Evolutionary conservation across 1,140 invertebrate species (phyloP).

Genomic region (Drosophila burlai): DNA sequence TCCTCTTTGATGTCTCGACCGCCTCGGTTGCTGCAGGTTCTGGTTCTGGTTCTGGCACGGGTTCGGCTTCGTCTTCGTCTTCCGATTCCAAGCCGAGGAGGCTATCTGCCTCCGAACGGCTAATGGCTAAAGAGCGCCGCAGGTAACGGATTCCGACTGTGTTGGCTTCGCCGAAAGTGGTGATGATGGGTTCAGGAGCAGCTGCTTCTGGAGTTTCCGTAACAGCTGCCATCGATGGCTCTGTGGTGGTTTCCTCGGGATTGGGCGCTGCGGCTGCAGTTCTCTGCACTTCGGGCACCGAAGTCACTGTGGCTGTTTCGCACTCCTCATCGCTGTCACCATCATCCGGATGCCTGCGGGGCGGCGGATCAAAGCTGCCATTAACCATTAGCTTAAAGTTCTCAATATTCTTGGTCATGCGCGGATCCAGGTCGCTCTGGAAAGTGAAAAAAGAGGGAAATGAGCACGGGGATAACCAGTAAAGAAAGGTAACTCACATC

Average conservation of each 20-base stretch:
- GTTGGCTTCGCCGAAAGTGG: slow-evolving; percentile 71
- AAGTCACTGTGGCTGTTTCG: slow-evolving; percentile 40
- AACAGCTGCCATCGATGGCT: background rate
- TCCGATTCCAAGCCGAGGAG: slow-evolving; percentile 20
- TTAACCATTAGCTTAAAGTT: slow-evolving; percentile 74
- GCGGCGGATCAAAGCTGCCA: slow-evolving; percentile 67
- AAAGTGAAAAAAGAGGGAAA: slow-evolving; percentile 1
- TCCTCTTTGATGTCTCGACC: slow-evolving; percentile 35
- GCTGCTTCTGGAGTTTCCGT: background rate
- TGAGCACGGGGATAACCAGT: background rate
- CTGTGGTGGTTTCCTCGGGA: slow-evolving; percentile 2
- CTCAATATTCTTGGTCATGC: slow-evolving; percentile 57
- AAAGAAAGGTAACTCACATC: slow-evolving; percentile 42
- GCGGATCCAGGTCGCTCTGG: slow-evolving; percentile 74
- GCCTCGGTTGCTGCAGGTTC: slow-evolving; percentile 17
- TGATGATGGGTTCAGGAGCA: slow-evolving; percentile 50
- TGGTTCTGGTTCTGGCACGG: background rate
- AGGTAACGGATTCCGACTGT: slow-evolving; percentile 52
- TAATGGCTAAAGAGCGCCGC: slow-evolving; percentile 68
- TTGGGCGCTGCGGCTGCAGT: background rate
- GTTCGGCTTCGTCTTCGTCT: background rate
- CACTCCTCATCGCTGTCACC: slow-evolving; percentile 63
- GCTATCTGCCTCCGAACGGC: slow-evolving; percentile 53
- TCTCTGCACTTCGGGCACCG: background rate
- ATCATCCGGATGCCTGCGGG: slow-evolving; percentile 13